These are phyloP conservation scores for Oryzias javanicus DNA, from an alignment of 2,113 vertebrate genomes.

Conservation along the genomic window DNA sequence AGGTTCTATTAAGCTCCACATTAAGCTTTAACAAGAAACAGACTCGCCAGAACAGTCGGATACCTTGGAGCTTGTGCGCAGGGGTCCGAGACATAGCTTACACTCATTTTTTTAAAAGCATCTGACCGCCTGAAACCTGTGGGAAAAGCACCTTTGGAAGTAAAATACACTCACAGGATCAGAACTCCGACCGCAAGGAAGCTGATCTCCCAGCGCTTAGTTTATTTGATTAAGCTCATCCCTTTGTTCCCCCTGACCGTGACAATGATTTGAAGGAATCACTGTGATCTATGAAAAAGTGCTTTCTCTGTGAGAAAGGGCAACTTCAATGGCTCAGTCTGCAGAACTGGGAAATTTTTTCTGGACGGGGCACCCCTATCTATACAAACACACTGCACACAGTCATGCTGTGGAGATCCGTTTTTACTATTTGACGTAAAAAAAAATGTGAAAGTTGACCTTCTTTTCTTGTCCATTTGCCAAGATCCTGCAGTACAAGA, in stretches of 20 bases:
- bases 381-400: slow-evolving; percentile 53
- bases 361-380: slow-evolving; percentile 36
- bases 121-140: slow-evolving; percentile 42
- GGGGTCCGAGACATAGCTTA: slow-evolving; percentile 42
- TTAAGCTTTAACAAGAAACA: slow-evolving; percentile 25
- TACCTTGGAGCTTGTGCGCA: slow-evolving; percentile 25
- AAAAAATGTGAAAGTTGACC: not conserved
- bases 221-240: slow-evolving; percentile 59
- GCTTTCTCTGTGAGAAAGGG: slow-evolving; percentile 48
- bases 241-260: slow-evolving; percentile 55
- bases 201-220: slow-evolving; percentile 35
- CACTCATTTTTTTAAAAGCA: slow-evolving; percentile 27
- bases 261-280: slow-evolving; percentile 44
- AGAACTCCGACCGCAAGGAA: slow-evolving; percentile 31
- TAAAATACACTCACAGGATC: slow-evolving; percentile 41
- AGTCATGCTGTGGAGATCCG: slow-evolving; percentile 5
- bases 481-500: no score
- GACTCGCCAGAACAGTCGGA: slow-evolving; percentile 35
- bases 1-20: slow-evolving; percentile 5
- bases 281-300: slow-evolving; percentile 46
- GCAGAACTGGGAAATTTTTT: slow-evolving; percentile 35
- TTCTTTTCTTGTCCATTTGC: not conserved
- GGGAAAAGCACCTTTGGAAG: slow-evolving; percentile 59
- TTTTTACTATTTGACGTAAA: slow-evolving; percentile 7
- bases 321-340: slow-evolving; percentile 46